phyloP scores from a whole-genome alignment of 2,113 vertebrate species.

The Oostethus manadensis region DNA sequence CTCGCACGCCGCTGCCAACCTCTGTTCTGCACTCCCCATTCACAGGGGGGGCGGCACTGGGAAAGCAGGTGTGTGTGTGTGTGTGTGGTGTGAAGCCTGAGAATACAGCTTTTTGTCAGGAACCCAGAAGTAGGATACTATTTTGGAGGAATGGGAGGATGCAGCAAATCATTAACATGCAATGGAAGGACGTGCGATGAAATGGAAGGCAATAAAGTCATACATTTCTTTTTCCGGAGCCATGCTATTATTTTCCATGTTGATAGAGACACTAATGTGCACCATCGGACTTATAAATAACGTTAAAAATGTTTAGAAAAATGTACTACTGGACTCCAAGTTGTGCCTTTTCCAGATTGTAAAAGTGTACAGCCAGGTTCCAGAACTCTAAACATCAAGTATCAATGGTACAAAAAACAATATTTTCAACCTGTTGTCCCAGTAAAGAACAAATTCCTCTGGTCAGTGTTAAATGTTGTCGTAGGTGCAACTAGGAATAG shows the following conservation, averaged over 20 bases:
- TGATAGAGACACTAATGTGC: too few species aligned
- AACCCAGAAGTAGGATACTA: not conserved
- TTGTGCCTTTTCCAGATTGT: too few species aligned
- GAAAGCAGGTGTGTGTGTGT: constrained; percentile 39
- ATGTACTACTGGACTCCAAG: too few species aligned
- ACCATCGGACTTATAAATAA: not conserved
- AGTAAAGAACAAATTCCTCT: too few species aligned
- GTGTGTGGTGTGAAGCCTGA: constrained; percentile 18
- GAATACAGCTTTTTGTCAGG: constrained; percentile 8
- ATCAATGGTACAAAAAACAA: too few species aligned
- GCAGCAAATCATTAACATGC: not conserved
- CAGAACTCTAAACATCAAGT: too few species aligned
- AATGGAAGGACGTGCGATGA: constrained; percentile 3
- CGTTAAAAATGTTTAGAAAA: not conserved
- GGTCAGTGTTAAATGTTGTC: too few species aligned
- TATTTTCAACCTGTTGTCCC: too few species aligned
- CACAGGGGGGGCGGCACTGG: constrained; percentile 45
- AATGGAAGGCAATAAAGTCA: not conserved
- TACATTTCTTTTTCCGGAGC: not conserved
- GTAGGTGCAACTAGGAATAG: too few species aligned
- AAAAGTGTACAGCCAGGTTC: too few species aligned
- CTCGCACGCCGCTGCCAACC: constrained; percentile 61
- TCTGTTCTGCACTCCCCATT: constrained; percentile 58
- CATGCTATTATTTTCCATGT: too few species aligned
- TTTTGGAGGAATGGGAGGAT: not conserved